Percentiles rank a stretch among this genome's conserved stretches.
Evolutionary conservation across 2,113 vertebrate genomes (phyloP).

Genomic region (Hippocampus zosterae): DNA sequence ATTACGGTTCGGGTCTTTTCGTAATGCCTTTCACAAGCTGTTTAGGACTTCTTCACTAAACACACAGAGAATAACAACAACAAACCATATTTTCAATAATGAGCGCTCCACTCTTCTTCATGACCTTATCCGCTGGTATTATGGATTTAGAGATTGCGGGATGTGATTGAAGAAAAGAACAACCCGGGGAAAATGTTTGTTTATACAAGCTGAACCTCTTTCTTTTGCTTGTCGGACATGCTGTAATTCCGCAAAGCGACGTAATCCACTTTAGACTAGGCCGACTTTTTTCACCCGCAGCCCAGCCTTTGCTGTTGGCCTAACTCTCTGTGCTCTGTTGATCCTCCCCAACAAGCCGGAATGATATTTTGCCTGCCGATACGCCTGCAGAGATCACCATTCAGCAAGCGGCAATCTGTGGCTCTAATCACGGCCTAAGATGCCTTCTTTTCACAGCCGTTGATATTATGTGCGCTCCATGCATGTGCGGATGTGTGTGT

Average conservation of each 20-base stretch:
- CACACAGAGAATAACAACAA: slow-evolving; percentile 36
- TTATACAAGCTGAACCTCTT: slow-evolving; percentile 65
- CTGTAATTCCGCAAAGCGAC: slow-evolving; percentile 73
- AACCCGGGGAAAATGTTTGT: slow-evolving; percentile 56
- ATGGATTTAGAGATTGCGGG: slow-evolving; percentile 52
- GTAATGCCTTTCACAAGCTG: slow-evolving; percentile 33
- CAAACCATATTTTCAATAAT: slow-evolving; percentile 49
- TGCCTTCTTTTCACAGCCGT: slow-evolving; percentile 83
- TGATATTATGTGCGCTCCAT: slow-evolving; percentile 76
- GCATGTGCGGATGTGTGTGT: slow-evolving; percentile 37
- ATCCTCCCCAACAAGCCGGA: slow-evolving; percentile 71
- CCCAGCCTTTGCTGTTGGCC: slow-evolving; percentile 71
- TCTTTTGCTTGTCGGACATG: slow-evolving; percentile 71
- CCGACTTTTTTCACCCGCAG: slow-evolving; percentile 64
- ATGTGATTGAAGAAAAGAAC: slow-evolving; percentile 65
- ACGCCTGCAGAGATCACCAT: slow-evolving; percentile 79
- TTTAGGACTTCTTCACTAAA: slow-evolving; percentile 31
- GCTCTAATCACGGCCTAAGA: slow-evolving; percentile 85
- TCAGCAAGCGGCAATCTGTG: slow-evolving; percentile 85
- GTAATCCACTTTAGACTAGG: slow-evolving; percentile 78
- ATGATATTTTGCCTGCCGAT: slow-evolving; percentile 76
- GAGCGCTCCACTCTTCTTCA: slow-evolving; percentile 32
- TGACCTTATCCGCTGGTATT: slow-evolving; percentile 47
- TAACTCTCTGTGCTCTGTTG: slow-evolving; percentile 58
- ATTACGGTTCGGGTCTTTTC: slow-evolving; percentile 20